A percentile compares a stretch with the other conserved stretches of the same genome.
Evolutionary conservation across 1,140 invertebrate species (phyloP).

Genomic region (Gonioctena quinquepunctata): DNA sequence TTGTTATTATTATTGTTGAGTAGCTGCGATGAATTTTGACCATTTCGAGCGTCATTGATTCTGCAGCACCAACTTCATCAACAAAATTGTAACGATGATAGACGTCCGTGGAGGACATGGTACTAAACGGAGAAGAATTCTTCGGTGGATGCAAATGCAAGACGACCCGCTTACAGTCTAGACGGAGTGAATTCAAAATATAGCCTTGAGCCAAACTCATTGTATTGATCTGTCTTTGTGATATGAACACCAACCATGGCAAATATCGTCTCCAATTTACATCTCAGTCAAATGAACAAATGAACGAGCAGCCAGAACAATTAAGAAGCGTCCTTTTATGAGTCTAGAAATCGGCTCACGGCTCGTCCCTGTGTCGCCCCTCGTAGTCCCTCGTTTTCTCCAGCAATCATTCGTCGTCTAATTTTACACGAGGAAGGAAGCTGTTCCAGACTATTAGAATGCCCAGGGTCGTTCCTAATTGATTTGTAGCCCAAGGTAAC

Average conservation of each 20-base stretch:
- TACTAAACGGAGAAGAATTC: too few relatives aligned
- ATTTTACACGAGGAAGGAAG: conserved; percentile 43
- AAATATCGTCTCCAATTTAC: not conserved
- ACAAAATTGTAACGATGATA: too few relatives aligned
- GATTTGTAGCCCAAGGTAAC: not conserved
- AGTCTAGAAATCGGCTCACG: not conserved
- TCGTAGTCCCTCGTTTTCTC: not conserved
- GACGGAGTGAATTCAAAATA: not conserved
- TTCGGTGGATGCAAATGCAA: too few relatives aligned
- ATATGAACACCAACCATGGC: not conserved
- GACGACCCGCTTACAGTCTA: not conserved
- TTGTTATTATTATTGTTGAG: too few relatives aligned
- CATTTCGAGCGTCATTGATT: too few relatives aligned
- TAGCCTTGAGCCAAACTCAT: not conserved
- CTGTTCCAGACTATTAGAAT: conserved; percentile 9
- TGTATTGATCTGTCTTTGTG: not conserved
- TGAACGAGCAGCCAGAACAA: not conserved
- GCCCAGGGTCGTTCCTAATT: not conserved
- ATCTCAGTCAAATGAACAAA: not conserved
- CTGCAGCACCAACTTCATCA: too few relatives aligned
- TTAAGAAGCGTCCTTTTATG: not conserved
- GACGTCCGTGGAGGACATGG: too few relatives aligned
- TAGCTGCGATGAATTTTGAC: too few relatives aligned
- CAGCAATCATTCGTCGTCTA: conserved; percentile 25
- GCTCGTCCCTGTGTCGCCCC: conserved; percentile 1